A percentile compares a stretch with the other conserved stretches of the same genome.
phyloP scores from a whole-genome alignment of 1,140 invertebrate species.

The Drosophila tropicalis region DNA sequence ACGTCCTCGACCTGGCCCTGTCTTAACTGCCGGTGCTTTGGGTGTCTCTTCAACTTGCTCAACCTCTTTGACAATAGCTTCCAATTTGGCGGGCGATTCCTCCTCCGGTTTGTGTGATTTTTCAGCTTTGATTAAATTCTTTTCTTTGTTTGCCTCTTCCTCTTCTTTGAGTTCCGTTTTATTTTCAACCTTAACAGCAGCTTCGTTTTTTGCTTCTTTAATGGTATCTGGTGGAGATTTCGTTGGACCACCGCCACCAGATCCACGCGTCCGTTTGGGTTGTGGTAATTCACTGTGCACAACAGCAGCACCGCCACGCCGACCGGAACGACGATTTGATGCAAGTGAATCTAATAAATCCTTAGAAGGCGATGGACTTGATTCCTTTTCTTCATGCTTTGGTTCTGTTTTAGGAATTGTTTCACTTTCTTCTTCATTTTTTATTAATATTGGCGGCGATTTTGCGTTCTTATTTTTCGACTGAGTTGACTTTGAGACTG shows the following conservation, averaged over 20 bases:
- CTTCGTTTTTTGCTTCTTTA: slow-evolving; percentile 37
- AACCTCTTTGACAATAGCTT: slow-evolving; percentile 25
- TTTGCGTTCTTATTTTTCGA: neutral
- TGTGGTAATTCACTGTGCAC: slow-evolving; percentile 65
- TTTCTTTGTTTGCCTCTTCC: neutral
- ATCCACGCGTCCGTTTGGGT: slow-evolving; percentile 65
- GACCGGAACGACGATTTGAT: slow-evolving; percentile 62
- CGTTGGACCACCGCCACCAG: slow-evolving; percentile 8
- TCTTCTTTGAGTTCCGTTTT: neutral
- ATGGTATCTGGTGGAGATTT: slow-evolving; percentile 18
- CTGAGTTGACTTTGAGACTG: neutral
- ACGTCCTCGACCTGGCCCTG: slow-evolving; percentile 52
- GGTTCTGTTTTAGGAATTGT: neutral
- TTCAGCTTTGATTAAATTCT: neutral
- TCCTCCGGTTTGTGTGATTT: neutral
- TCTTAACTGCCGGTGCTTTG: slow-evolving; percentile 25
- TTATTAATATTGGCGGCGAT: neutral
- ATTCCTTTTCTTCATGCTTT: slow-evolving; percentile 25
- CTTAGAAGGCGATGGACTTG: slow-evolving; percentile 25
- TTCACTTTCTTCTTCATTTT: neutral
- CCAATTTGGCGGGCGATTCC: slow-evolving; percentile 16
- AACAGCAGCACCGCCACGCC: slow-evolving; percentile 64
- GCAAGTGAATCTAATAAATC: slow-evolving; percentile 20
- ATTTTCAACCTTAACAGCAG: slow-evolving; percentile 31
- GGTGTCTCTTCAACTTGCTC: neutral